These are phyloP conservation scores for Nudaria mundana DNA, from an alignment of 2,888 invertebrate species.

Conservation along the genomic window DNA sequence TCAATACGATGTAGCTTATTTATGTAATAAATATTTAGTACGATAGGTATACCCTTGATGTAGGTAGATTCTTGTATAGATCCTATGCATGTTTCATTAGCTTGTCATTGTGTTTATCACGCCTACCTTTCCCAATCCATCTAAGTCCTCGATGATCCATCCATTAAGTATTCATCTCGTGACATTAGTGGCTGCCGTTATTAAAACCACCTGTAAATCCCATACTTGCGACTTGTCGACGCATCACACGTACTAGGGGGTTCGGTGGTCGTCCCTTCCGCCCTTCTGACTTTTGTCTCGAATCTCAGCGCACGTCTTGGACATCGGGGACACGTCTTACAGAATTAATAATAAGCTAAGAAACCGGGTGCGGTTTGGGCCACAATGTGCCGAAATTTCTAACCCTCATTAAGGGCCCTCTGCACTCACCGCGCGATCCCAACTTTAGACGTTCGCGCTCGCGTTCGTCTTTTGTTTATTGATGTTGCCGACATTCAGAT, in stretches of 20 bases:
- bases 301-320: slow-evolving; percentile 81
- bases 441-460: slow-evolving; percentile 72
- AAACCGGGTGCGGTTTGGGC: slow-evolving; percentile 76
- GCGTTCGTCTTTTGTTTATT: slow-evolving; percentile 74
- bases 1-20: too few species aligned
- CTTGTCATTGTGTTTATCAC: slow-evolving; percentile 34
- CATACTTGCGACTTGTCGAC: slow-evolving; percentile 62
- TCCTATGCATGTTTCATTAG: slow-evolving; percentile 8
- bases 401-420: slow-evolving; percentile 78
- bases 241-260: slow-evolving; percentile 61
- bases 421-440: slow-evolving; percentile 74
- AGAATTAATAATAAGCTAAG: slow-evolving; percentile 82
- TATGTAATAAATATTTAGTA: too few species aligned
- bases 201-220: slow-evolving; percentile 81
- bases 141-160: slow-evolving; percentile 63
- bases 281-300: slow-evolving; percentile 79
- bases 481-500: slow-evolving; percentile 71
- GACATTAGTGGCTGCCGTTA: slow-evolving; percentile 76
- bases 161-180: slow-evolving; percentile 80
- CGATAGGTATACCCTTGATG: too few species aligned
- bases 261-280: slow-evolving; percentile 57
- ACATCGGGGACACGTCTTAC: slow-evolving; percentile 82
- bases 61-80: too few species aligned
- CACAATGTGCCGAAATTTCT: slow-evolving; percentile 79
- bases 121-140: slow-evolving; percentile 54